phyloP scores from a whole-genome alignment of 2,888 invertebrate species.

The Trilocha varians region DNA sequence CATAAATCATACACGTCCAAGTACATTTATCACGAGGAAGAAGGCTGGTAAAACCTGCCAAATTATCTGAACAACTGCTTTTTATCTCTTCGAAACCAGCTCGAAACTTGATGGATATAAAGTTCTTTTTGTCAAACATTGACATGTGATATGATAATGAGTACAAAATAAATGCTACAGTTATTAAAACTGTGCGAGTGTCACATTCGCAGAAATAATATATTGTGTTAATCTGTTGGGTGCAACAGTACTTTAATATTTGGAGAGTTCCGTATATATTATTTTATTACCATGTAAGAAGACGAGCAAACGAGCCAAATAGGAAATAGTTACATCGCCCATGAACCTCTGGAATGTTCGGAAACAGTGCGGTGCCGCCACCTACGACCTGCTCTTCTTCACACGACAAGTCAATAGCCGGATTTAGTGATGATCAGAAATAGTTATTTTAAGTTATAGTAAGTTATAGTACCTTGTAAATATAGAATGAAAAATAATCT shows the following conservation, averaged over 20 bases:
- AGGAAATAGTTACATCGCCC: too few species aligned
- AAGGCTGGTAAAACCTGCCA: background rate
- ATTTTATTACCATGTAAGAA: too few species aligned
- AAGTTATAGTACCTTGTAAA: too few species aligned
- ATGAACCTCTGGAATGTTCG: too few species aligned
- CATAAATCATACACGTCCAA: too few species aligned
- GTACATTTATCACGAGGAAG: background rate
- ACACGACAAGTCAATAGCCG: too few species aligned
- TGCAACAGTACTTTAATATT: background rate
- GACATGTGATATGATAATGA: constrained; percentile 2
- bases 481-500: too few species aligned
- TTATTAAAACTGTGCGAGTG: constrained; percentile 2
- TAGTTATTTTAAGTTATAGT: too few species aligned
- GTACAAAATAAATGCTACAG: constrained; percentile 4
- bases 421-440: too few species aligned
- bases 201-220: constrained; percentile 1
- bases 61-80: background rate
- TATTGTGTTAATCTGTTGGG: background rate
- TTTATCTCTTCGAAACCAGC: background rate
- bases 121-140: background rate
- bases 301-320: too few species aligned
- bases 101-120: background rate
- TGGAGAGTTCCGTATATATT: background rate
- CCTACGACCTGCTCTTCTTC: too few species aligned
- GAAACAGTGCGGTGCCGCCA: too few species aligned